Conservation (phyloP, 2,888 invertebrate genomes). For the Melinaea marsaeus region DNA sequence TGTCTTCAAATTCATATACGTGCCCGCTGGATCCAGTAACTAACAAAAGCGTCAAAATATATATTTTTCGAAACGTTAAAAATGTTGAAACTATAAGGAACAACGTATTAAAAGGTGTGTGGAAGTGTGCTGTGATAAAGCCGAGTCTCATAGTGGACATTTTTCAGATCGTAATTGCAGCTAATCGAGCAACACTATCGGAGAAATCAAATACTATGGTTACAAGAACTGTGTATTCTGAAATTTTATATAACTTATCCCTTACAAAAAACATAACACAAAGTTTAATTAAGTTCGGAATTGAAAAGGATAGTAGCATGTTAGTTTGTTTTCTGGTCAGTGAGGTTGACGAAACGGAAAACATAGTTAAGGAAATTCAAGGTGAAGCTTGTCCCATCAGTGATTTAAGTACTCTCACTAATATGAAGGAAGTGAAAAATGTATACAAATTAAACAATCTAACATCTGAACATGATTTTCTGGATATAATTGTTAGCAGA, state of each 20-base stretch:
- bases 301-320: slow-evolving; percentile 55
- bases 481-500: slow-evolving; percentile 81
- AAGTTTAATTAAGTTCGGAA: slow-evolving; percentile 82
- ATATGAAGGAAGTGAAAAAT: slow-evolving; percentile 73
- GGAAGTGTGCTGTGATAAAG: slow-evolving; percentile 81
- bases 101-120: slow-evolving; percentile 74
- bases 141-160: slow-evolving; percentile 79
- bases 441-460: slow-evolving; percentile 78
- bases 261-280: slow-evolving; percentile 83
- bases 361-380: slow-evolving; percentile 68
- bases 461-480: slow-evolving; percentile 58
- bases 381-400: slow-evolving; percentile 74
- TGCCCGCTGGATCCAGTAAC: slow-evolving; percentile 67
- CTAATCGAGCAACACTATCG: slow-evolving; percentile 80
- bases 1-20: slow-evolving; percentile 44
- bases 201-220: slow-evolving; percentile 69
- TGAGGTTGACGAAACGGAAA: slow-evolving; percentile 42
- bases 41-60: slow-evolving; percentile 62
- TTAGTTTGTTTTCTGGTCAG: slow-evolving; percentile 56
- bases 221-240: slow-evolving; percentile 80
- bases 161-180: slow-evolving; percentile 79
- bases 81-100: slow-evolving; percentile 76
- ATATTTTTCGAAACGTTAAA: slow-evolving; percentile 77
- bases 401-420: slow-evolving; percentile 64
- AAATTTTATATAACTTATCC: slow-evolving; percentile 83